A percentile compares a stretch with the other conserved stretches of the same genome.
These are phyloP conservation scores for Brotula barbata DNA, from an alignment of 2,797 vertebrate species.

Conservation along the genomic window DNA sequence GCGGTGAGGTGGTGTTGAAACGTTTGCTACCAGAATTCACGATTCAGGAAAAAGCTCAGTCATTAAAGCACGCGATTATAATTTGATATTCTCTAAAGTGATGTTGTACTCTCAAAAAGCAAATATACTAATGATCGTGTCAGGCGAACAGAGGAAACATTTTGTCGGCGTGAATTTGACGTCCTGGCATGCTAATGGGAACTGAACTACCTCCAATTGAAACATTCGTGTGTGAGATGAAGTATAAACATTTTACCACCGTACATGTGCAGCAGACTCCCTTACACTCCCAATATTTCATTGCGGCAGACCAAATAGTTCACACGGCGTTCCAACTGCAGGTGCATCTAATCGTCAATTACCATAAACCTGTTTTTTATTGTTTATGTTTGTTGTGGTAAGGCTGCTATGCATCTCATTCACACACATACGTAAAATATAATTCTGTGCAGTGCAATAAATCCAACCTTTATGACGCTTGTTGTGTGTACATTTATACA, in stretches of 20 bases:
- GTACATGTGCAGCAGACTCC: too few species aligned
- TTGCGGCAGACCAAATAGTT: too few species aligned
- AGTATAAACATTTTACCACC: constrained; percentile 7
- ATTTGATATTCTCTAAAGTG: constrained; percentile 13
- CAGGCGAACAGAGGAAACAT: neutral
- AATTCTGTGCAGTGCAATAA: too few species aligned
- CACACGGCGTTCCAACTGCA: too few species aligned
- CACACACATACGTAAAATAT: too few species aligned
- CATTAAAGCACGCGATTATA: constrained; percentile 4
- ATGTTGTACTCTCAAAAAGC: neutral
- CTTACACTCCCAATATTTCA: too few species aligned
- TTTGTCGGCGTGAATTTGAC: neutral
- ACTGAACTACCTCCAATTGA: neutral
- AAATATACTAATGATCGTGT: constrained; percentile 4
- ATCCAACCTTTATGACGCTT: too few species aligned
- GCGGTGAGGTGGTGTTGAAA: constrained; percentile 24
- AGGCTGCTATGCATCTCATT: too few species aligned
- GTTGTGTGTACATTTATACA: too few species aligned
- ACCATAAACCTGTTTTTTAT: too few species aligned
- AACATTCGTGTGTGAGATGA: neutral
- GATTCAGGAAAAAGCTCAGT: constrained; percentile 3
- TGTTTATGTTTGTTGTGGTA: too few species aligned
- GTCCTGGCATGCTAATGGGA: neutral
- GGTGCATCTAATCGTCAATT: too few species aligned
- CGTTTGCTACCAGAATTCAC: constrained; percentile 10